Evolutionary conservation across 2,113 vertebrate genomes (phyloP).

Genomic region (Hippoglossus stenolepis): DNA sequence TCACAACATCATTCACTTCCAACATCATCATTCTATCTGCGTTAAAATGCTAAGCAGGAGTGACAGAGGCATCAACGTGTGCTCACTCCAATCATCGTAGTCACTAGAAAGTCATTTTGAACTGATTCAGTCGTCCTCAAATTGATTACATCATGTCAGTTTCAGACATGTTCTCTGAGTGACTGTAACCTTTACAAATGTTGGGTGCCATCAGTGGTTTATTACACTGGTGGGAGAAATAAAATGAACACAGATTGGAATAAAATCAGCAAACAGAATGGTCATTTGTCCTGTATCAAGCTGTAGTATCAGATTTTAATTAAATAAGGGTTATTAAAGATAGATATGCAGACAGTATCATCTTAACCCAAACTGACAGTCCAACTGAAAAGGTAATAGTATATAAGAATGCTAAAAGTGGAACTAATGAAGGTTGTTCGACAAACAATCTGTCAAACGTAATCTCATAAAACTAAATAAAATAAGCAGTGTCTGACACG

Average conservation of each 20-base stretch:
- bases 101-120: constrained; percentile 55
- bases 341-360: constrained; percentile 12
- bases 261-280: constrained; percentile 30
- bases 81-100: constrained; percentile 48
- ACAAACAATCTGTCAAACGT: background rate
- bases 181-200: constrained; percentile 53
- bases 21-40: constrained; percentile 27
- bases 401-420: background rate
- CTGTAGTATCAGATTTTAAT: constrained; percentile 38
- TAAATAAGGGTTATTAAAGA: constrained; percentile 35
- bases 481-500: too few relatives aligned
- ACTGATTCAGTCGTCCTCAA: constrained; percentile 54
- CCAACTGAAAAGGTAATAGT: background rate
- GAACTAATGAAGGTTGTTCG: background rate
- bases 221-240: constrained; percentile 43
- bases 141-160: constrained; percentile 57
- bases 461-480: too few relatives aligned
- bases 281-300: constrained; percentile 36
- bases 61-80: constrained; percentile 60
- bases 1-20: background rate
- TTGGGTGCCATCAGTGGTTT: constrained; percentile 17
- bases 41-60: constrained; percentile 43
- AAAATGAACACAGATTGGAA: constrained; percentile 41
- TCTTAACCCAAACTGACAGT: constrained; percentile 28
- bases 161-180: constrained; percentile 21